These are phyloP conservation scores for Xylota sylvarum DNA, from an alignment of 2,888 invertebrate genomes.

Conservation along the genomic window DNA sequence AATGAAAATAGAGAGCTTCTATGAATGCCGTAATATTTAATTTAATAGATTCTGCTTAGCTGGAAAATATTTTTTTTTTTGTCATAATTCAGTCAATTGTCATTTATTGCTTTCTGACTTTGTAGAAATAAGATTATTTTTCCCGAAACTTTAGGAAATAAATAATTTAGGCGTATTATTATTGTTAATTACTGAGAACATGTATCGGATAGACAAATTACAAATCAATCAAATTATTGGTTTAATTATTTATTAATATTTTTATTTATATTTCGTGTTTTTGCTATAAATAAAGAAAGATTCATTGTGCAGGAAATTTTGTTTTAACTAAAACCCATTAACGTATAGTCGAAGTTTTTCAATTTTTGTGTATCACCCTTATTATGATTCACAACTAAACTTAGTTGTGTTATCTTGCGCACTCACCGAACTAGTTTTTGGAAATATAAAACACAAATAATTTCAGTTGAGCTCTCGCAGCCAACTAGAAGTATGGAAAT, in stretches of 20 bases:
- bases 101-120: constrained; percentile 30
- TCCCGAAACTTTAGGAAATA: constrained; percentile 13
- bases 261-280: constrained; percentile 36
- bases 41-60: constrained; percentile 23
- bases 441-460: too few relatives aligned
- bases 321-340: too few relatives aligned
- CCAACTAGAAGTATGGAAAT: too few relatives aligned
- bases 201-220: constrained; percentile 4
- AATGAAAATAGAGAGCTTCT: constrained; percentile 47
- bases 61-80: constrained; percentile 8
- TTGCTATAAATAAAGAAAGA: constrained; percentile 41
- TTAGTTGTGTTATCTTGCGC: too few relatives aligned
- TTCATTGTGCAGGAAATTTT: constrained; percentile 16
- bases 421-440: too few relatives aligned
- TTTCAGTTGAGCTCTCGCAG: too few relatives aligned
- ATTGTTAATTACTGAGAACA: constrained; percentile 18
- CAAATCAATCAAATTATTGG: constrained; percentile 15
- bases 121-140: constrained; percentile 23
- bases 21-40: constrained; percentile 42
- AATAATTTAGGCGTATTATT: constrained; percentile 28
- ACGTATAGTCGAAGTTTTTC: too few relatives aligned
- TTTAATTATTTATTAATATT: constrained; percentile 31
- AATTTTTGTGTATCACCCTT: too few relatives aligned
- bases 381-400: too few relatives aligned
- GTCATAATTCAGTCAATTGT: constrained; percentile 27